Evolutionary conservation across 2,888 invertebrate species (phyloP).

Genomic region (Apotomis capreana): DNA sequence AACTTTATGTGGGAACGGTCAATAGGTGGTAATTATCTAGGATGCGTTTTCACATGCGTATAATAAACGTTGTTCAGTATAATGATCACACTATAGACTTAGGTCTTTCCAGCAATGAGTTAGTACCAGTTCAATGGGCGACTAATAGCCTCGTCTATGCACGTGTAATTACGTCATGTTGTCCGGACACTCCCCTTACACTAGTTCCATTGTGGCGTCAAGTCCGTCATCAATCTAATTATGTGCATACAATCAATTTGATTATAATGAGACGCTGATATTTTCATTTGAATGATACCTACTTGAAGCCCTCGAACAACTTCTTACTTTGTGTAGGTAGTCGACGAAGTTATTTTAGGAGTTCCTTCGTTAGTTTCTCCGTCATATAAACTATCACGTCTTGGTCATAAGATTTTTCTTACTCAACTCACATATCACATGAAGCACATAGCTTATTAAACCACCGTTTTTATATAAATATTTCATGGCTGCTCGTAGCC

Average conservation of each 20-base stretch:
- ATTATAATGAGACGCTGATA: background rate
- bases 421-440: background rate
- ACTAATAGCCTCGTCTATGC: conserved; percentile 56
- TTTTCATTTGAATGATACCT: background rate
- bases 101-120: conserved; percentile 35
- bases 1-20: conserved; percentile 38
- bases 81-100: conserved; percentile 18
- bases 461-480: conserved; percentile 3
- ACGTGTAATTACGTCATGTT: conserved; percentile 54
- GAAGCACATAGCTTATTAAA: background rate
- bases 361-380: background rate
- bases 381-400: background rate
- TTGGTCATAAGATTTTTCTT: background rate
- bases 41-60: conserved; percentile 22
- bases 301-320: background rate
- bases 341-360: background rate
- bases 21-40: conserved; percentile 36
- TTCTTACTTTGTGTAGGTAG: background rate
- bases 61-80: conserved; percentile 3
- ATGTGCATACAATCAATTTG: conserved; percentile 12
- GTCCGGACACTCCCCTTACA: conserved; percentile 45
- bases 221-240: conserved; percentile 35
- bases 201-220: conserved; percentile 43
- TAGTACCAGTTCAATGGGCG: conserved; percentile 51
- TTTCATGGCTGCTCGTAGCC: conserved; percentile 17